phyloP scores from a whole-genome alignment of 2,797 vertebrate species.

The Harpagifer antarcticus region DNA sequence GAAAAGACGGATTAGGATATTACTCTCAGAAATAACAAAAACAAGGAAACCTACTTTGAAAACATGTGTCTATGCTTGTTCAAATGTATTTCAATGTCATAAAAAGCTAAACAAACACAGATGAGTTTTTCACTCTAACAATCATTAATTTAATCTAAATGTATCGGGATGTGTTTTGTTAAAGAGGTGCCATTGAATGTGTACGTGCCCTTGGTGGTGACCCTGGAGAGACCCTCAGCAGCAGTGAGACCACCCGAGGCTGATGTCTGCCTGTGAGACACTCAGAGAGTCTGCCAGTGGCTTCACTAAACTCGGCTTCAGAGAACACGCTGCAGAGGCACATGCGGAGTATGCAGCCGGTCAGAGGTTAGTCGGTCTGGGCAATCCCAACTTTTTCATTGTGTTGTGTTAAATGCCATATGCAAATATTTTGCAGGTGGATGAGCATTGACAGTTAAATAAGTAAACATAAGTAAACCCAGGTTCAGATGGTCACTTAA shows the following conservation, averaged over 20 bases:
- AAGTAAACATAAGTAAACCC: too few relatives aligned
- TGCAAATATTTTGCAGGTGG: not conserved
- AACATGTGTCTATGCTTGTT: not conserved
- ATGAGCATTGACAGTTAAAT: not conserved
- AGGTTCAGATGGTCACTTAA: too few relatives aligned
- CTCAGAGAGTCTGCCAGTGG: constrained; percentile 76
- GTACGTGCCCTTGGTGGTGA: constrained; percentile 28
- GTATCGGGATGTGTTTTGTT: constrained; percentile 23
- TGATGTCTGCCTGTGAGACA: constrained; percentile 74
- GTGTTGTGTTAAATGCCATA: not conserved
- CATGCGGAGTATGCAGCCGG: constrained; percentile 76
- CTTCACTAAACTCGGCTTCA: constrained; percentile 76
- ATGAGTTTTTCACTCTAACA: not conserved
- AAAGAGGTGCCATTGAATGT: constrained; percentile 83
- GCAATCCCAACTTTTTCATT: not conserved
- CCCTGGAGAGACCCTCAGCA: constrained; percentile 5
- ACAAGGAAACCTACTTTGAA: not conserved
- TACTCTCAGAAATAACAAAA: not conserved
- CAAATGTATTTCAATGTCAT: not conserved
- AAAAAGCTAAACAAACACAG: not conserved
- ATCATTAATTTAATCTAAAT: not conserved
- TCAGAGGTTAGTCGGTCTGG: constrained; percentile 80
- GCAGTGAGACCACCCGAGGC: constrained; percentile 26
- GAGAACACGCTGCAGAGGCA: constrained; percentile 78
- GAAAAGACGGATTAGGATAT: not conserved